Conservation (phyloP, 1,140 invertebrate genomes). For the Paralvinella palmiformis region DNA sequence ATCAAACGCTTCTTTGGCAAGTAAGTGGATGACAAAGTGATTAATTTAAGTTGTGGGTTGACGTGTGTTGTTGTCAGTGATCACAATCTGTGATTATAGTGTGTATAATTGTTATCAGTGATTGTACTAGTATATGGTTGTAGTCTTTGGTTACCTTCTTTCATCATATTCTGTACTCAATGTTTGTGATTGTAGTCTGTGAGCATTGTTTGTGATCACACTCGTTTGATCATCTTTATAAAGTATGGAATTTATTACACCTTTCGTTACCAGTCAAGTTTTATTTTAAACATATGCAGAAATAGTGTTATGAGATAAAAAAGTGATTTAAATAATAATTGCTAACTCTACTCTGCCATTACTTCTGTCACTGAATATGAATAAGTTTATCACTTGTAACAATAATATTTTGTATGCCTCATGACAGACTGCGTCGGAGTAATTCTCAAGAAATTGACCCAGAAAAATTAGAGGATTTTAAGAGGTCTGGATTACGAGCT, state of each 20-base stretch:
- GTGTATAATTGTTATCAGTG: not conserved
- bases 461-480: conserved; percentile 52
- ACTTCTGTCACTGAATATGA: not conserved
- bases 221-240: too few relatives aligned
- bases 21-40: conserved; percentile 36
- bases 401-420: not conserved
- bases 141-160: too few relatives aligned
- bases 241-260: too few relatives aligned
- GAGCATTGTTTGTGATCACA: not conserved
- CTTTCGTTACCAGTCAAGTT: too few relatives aligned
- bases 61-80: not conserved
- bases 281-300: too few relatives aligned
- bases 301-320: too few relatives aligned
- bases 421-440: conserved; percentile 60
- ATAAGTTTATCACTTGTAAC: too few relatives aligned
- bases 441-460: conserved; percentile 64
- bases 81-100: not conserved
- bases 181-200: not conserved
- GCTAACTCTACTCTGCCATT: not conserved
- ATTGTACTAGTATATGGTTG: not conserved
- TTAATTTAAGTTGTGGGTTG: not conserved
- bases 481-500: conserved; percentile 65
- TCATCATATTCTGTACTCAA: not conserved
- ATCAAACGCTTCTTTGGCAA: conserved; percentile 64
- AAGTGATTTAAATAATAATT: too few relatives aligned